Evolutionary conservation across 2,113 vertebrate species (phyloP), one percentile per base, ranked within the genome.

Genomic region (Pachyramphus minor): DNA sequence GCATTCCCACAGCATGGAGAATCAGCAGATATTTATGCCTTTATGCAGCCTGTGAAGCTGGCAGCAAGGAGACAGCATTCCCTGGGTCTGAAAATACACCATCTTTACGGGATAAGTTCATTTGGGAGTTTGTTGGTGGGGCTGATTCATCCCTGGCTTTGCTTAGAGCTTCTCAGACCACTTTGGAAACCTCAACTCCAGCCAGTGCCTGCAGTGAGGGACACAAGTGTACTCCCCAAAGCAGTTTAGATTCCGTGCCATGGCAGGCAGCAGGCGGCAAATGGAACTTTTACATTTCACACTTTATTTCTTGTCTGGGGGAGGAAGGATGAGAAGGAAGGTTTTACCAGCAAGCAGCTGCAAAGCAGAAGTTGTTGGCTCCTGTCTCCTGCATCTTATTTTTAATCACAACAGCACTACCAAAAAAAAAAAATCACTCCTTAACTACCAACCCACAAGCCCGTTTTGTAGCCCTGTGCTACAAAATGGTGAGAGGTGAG

Each of bases 331-430:
- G 62, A 88, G 87, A 82, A 68, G 69, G 62, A 20, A 73, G 72
- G 59, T 37, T 94, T 58, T 9, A 80, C 37, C 90, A 97, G 90
- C 66, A 83, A 79, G 88, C 95, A 97, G 78, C 90, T 94, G 84
- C 87, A 93, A 74, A 53, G 84, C 62, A 93, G 83, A 58, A 74
- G 39, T n/a, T n/a, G 37, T 50, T 83, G 60, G 75, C 78, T 80
- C 50, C 76, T 74, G 42, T 56, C 88, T 86, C 75, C 41, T 30
- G 8, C 62, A 53, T 41, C 69, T 92, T 73, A 39, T 63, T 86
- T 86, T 93, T 83, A 58, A 89, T 59, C 72, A 72, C 12, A 81
- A 44, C 18, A 89, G 37, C 71, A 83, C 22, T n/a, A 60, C 4
- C 5, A 63, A 11, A 72, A 77, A 62, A 14, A 8, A 76, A 80